Percentiles rank a stretch among this genome's conserved stretches.
phyloP scores from a whole-genome alignment of 2,888 invertebrate genomes.

The Acanthococcus lagerstroemiae region DNA sequence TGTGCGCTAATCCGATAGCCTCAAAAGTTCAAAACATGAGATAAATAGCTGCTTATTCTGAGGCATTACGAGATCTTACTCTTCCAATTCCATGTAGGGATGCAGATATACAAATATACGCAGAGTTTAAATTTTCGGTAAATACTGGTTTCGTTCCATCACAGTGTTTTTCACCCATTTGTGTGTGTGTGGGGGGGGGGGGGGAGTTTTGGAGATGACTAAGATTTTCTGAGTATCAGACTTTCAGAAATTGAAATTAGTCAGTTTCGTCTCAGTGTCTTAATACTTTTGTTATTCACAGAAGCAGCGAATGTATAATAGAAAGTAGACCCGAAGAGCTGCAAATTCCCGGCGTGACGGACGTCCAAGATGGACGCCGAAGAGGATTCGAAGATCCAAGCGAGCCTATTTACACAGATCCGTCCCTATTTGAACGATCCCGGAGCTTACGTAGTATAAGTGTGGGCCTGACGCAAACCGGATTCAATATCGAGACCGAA shows the following conservation, averaged over 20 bases:
- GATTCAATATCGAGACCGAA: not conserved
- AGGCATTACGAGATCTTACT: too few species aligned
- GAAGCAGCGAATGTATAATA: constrained; percentile 16
- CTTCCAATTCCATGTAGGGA: too few species aligned
- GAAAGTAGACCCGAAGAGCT: constrained; percentile 32
- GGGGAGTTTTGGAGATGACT: not conserved
- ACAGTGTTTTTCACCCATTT: too few species aligned
- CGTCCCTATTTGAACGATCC: constrained; percentile 77
- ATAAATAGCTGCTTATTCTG: too few species aligned
- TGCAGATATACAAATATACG: too few species aligned
- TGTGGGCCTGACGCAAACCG: not conserved
- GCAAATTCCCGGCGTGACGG: constrained; percentile 31
- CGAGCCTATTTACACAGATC: constrained; percentile 87
- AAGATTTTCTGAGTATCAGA: not conserved
- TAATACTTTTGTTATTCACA: not conserved
- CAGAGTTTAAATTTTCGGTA: too few species aligned
- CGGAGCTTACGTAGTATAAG: not conserved
- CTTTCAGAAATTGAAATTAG: not conserved
- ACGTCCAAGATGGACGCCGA: constrained; percentile 41
- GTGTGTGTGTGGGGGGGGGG: too few species aligned
- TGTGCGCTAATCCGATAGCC: too few species aligned
- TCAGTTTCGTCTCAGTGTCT: not conserved
- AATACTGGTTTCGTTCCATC: too few species aligned
- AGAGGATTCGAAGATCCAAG: constrained; percentile 72
- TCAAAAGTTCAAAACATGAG: too few species aligned